Base-by-base conservation (phyloP, 2,888 invertebrate genomes). In the Hypolimnas misippus region DNA sequence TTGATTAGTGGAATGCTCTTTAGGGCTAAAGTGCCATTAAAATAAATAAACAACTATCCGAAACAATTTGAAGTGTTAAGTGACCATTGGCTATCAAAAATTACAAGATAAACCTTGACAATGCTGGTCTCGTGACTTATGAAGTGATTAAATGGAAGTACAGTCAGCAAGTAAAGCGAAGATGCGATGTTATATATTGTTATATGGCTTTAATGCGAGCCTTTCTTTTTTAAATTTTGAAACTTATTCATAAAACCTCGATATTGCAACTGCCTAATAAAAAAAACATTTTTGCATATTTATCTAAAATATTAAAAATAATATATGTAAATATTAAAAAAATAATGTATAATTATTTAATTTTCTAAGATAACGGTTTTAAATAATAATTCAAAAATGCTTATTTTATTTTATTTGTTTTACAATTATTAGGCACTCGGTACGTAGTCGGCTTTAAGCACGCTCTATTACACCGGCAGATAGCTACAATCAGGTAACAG, bases 11-110 rank as follows among this genome's bases (percentile, higher is more conserved):
- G 88, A 89, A 87, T 88, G 88, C 85, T 87, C 84, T 89, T 86
- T 89, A 87, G 78, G 73, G 73, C 73, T 77, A 71, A 79, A 79
- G 78, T 78, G 77, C 87, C 87, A 89, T 89, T 87, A 88, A 87
- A 88, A 88, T 89, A 89, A 91, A 90, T 88, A 89, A 87, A 85
- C 79, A 76, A 77, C 83, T 82, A 85, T 87, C 82, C 71, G 76
- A 83, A 89, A 87, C 89, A 84, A 88, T 89, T 86, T 84, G 80
- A 84, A 87, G 90, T 89, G 91, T 89, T 89, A 92, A 92, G 91
- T 92, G 89, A 85, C 86, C 85, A 76, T 83, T 82, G 85, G 79
- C 83, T 90, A 92, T 92, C 92, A 91, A 89, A 91, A 91, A 92
- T 92, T 92, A 92, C 87, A 70, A 79, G 92, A 92, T 92, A 90